A percentile compares a stretch with the other conserved stretches of the same genome.
Evolutionary conservation across 2,113 vertebrate genomes (phyloP).

Genomic region (Eupsittula cactorum): DNA sequence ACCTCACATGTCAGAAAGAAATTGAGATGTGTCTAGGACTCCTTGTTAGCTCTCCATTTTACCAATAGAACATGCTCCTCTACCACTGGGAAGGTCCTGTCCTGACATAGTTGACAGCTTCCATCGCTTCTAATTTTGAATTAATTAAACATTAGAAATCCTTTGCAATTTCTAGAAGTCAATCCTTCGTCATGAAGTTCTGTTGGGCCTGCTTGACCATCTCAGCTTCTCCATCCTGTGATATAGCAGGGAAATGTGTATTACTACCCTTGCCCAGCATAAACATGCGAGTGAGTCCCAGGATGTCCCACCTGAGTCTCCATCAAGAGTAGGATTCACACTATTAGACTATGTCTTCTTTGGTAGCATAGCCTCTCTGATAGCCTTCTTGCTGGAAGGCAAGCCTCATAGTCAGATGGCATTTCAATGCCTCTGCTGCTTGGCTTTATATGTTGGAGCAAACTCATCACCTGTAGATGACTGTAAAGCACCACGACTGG

Average conservation of each 20-base stretch:
- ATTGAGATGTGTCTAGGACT: neutral
- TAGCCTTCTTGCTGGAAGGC: neutral
- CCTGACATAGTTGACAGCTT: neutral
- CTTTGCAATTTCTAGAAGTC: neutral
- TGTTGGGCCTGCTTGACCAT: neutral
- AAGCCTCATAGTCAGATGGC: neutral
- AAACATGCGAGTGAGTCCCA: neutral
- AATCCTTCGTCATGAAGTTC: neutral
- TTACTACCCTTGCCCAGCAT: neutral
- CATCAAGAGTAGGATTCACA: neutral
- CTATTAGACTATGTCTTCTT: neutral
- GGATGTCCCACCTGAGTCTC: neutral
- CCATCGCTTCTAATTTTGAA: neutral
- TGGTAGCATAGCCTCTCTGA: neutral
- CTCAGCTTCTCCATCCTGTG: neutral
- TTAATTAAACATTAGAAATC: neutral
- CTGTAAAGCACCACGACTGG: neutral
- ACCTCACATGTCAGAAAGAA: neutral
- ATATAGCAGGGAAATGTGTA: neutral
- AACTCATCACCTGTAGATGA: neutral
- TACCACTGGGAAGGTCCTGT: neutral
- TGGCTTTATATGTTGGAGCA: neutral
- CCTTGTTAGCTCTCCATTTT: neutral
- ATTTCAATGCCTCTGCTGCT: neutral
- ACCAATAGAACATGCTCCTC: neutral